Conservation (phyloP, 1,140 invertebrate genomes). For the Arion vulgaris region DNA sequence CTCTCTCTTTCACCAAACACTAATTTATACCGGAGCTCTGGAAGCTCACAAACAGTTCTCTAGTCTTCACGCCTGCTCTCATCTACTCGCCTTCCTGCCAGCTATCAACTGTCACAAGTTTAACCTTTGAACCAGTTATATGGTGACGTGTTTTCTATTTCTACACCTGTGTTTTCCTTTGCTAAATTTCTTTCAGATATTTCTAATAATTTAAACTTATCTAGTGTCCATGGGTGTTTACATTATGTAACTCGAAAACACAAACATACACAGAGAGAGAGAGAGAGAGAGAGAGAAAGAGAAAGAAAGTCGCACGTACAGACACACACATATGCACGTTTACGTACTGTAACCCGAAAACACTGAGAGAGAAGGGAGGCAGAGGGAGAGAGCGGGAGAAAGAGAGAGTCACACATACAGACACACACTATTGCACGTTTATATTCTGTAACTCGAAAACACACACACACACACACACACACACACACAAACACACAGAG, state of each 20-base stretch:
- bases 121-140: background rate
- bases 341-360: too few species aligned
- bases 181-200: background rate
- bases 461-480: too few species aligned
- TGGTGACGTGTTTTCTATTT: background rate
- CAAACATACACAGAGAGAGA: background rate
- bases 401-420: too few species aligned
- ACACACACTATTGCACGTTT: too few species aligned
- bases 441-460: too few species aligned
- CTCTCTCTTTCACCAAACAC: background rate
- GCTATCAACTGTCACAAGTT: background rate
- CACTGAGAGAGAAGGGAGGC: too few species aligned
- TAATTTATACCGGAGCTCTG: background rate
- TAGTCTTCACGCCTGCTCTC: background rate
- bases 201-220: background rate
- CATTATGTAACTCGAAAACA: background rate
- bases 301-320: too few species aligned
- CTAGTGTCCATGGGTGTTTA: background rate
- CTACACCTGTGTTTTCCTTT: background rate
- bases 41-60: background rate
- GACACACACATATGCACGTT: too few species aligned
- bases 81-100: background rate
- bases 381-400: too few species aligned
- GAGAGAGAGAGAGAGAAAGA: too few species aligned
- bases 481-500: too few species aligned